These are phyloP conservation scores for Chaitophorus viminalis DNA, from an alignment of 2,888 invertebrate species.

Conservation along the genomic window DNA sequence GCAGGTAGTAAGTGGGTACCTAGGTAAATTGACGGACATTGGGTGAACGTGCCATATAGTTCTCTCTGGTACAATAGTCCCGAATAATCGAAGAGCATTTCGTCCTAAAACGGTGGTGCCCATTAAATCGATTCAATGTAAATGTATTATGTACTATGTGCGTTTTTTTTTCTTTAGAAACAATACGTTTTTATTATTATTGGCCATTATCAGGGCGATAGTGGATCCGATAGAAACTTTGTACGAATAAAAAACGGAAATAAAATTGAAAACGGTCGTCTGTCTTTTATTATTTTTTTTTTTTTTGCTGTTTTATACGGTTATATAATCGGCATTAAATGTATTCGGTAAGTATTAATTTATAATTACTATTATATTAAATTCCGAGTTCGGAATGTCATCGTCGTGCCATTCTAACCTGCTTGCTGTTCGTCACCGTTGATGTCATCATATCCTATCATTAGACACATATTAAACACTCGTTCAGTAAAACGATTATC, in stretches of 20 bases:
- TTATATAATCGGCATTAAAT: no score
- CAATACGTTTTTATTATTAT: not conserved
- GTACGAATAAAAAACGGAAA: not conserved
- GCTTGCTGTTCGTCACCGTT: not conserved
- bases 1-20: not conserved
- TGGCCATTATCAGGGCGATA: not conserved
- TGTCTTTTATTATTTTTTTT: no score
- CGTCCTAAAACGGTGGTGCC: not conserved
- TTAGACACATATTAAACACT: not conserved
- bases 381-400: not conserved
- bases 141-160: not conserved
- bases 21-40: conserved; percentile 17
- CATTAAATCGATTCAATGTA: not conserved
- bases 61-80: not conserved
- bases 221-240: not conserved
- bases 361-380: not conserved
- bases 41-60: no score
- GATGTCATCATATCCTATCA: not conserved
- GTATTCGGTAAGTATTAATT: not conserved
- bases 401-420: not conserved
- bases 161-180: not conserved
- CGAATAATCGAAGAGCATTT: conserved; percentile 11
- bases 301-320: no score
- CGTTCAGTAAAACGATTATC: not conserved
- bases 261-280: not conserved